These are phyloP conservation scores for Pseudomyrmex dendroicus DNA, from an alignment of 1,140 invertebrate genomes.

Conservation along the genomic window DNA sequence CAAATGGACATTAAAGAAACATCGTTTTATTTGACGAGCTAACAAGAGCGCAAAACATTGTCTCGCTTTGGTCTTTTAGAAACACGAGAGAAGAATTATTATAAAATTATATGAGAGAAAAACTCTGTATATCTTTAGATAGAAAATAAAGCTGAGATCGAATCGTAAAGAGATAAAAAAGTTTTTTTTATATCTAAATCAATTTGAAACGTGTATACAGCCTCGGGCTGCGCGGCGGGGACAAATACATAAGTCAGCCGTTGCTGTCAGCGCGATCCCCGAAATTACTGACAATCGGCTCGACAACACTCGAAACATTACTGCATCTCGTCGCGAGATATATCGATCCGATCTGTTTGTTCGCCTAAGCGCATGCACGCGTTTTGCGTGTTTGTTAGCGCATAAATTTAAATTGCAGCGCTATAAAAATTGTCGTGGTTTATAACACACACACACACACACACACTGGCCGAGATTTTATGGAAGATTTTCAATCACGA, in stretches of 20 bases:
- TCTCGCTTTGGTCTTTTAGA: slow-evolving; percentile 8
- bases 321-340: not conserved
- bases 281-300: not conserved
- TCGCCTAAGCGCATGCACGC: not conserved
- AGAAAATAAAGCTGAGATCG: not conserved
- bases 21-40: slow-evolving; percentile 36
- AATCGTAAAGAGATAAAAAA: slow-evolving; percentile 2
- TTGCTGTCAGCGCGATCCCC: no score
- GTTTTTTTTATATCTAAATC: not conserved
- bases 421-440: slow-evolving; percentile 19
- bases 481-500: slow-evolving; percentile 29
- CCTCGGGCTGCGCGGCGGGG: no score
- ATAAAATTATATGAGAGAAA: not conserved
- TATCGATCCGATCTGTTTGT: not conserved
- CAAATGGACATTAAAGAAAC: slow-evolving; percentile 26
- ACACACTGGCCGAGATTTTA: not conserved
- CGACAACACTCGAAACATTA: not conserved
- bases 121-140: not conserved
- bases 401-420: slow-evolving; percentile 10
- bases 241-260: no score
- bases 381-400: not conserved
- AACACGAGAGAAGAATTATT: slow-evolving; percentile 10
- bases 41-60: slow-evolving; percentile 46
- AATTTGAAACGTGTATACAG: not conserved
- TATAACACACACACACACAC: not conserved